Base-by-base conservation (phyloP, 2,797 vertebrate species). In the Tadarida brasiliensis region DNA sequence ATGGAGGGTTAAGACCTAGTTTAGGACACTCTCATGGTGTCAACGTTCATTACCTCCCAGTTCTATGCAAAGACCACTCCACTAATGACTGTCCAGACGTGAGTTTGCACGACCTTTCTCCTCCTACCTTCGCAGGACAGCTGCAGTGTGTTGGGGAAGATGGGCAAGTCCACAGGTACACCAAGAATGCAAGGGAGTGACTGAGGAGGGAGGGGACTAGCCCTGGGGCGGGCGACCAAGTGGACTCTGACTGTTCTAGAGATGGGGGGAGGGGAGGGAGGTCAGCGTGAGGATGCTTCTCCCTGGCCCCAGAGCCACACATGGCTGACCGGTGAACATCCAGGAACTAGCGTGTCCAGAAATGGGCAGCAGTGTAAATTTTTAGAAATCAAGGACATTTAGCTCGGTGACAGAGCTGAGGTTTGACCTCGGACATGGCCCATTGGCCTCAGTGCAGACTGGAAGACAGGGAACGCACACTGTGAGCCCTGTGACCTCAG, bases 81-180 rank as follows among this genome's bases (percentile, higher is more conserved):
- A 65, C 61, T 91, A 63, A 83, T 39, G 84, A 91, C 82, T 33
- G 17, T 51, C 11, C 17, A 87, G 56, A 95, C 39, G 26, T 28
- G 49, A 39, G 9, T 47, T 30, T 90, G 11, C 15, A 10, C 49
- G 33, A 63, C 49, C 35, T 78, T 93, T 93, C 49, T 87, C 80
- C 57, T 44, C 1, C 35, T 57, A 5, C 77, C 57, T 86, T 88
- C 8, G 15, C 39, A 67, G 56, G 77, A 83, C 57, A 77, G 83
- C 33, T 59, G 30, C 11, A 35, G 81, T 49, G 28, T 16, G 0
- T 9, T 63, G 54, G 87, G 44, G 78, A 65, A 51, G 22, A 30
- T 7, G 6, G 81, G 39, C 6, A 1, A 12, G 47, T 28, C 22
- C 56, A 28, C 71, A 4, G 51, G 28, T 28, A 44, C 20, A 44